Conservation (phyloP, 2,888 invertebrate species). For the Dendrolimus pini region DNA sequence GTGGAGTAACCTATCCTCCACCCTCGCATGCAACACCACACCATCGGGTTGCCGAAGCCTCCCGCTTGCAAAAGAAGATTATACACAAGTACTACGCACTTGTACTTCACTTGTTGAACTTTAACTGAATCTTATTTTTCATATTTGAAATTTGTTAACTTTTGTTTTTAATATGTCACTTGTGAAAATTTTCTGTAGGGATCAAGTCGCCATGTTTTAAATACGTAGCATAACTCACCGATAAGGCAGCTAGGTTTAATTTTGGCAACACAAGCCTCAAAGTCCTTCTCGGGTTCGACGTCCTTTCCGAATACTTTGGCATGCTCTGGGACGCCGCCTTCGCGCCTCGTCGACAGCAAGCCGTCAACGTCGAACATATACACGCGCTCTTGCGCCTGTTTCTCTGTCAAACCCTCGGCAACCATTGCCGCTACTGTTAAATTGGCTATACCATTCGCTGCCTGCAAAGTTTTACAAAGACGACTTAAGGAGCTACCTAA, state of each 20-base stretch:
- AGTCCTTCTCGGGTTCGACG: conserved; percentile 84
- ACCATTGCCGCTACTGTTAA: conserved; percentile 93
- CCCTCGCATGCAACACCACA: no score
- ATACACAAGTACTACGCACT: no score
- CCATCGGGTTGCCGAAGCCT: no score
- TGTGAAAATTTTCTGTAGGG: no score
- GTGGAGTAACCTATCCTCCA: no score
- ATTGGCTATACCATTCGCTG: conserved; percentile 94
- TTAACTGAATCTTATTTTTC: no score
- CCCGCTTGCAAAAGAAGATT: no score
- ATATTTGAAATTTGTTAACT: no score
- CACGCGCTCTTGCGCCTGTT: conserved; percentile 90
- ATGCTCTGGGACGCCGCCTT: conserved; percentile 81
- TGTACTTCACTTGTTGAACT: no score
- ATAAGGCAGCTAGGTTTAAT: conserved; percentile 93
- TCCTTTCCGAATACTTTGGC: conserved; percentile 87
- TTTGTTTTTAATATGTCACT: no score
- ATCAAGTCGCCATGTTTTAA: neutral
- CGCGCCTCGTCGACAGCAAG: conserved; percentile 82
- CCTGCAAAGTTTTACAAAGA: conserved; percentile 65
- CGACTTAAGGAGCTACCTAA: no score
- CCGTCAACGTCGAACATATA: conserved; percentile 98
- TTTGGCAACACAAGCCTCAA: conserved; percentile 86
- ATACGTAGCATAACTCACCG: conserved; percentile 73
- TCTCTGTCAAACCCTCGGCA: conserved; percentile 75